These are phyloP conservation scores for Drosophila mayaguana DNA, from an alignment of 2,888 invertebrate genomes.

Conservation along the genomic window DNA sequence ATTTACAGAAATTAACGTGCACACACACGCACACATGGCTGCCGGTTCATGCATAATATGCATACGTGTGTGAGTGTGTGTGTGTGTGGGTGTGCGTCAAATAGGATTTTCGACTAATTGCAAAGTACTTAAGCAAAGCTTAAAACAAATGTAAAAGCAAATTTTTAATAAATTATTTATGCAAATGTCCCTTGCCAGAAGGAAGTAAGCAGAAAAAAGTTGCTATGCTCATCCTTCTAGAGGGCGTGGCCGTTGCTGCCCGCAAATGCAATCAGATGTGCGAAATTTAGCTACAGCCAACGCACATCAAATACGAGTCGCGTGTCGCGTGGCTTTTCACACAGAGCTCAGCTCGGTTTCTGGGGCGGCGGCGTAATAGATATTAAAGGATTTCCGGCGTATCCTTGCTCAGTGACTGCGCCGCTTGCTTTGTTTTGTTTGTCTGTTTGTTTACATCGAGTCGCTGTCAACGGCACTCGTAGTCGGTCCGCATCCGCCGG, in stretches of 20 bases:
- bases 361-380: conserved; percentile 65
- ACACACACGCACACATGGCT: conserved; percentile 7
- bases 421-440: conserved; percentile 16
- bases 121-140: conserved; percentile 83
- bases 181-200: conserved; percentile 53
- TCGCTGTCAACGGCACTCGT: conserved; percentile 56
- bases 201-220: conserved; percentile 4
- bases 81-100: conserved; percentile 53
- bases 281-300: conserved; percentile 16
- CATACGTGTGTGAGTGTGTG: conserved; percentile 43
- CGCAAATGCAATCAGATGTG: conserved; percentile 53
- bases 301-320: conserved; percentile 14
- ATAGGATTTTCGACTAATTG: conserved; percentile 84
- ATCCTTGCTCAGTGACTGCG: conserved; percentile 48
- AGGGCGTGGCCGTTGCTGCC: background rate
- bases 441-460: conserved; percentile 48
- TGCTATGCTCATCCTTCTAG: background rate
- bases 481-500: conserved; percentile 19
- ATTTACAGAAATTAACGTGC: conserved; percentile 78
- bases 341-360: conserved; percentile 45
- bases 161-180: conserved; percentile 82
- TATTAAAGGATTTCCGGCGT: conserved; percentile 64
- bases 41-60: conserved; percentile 31
- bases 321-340: conserved; percentile 64
- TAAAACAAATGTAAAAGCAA: conserved; percentile 81